Conservation (phyloP, 2,888 invertebrate species). For the Chirona hameri region DNA sequence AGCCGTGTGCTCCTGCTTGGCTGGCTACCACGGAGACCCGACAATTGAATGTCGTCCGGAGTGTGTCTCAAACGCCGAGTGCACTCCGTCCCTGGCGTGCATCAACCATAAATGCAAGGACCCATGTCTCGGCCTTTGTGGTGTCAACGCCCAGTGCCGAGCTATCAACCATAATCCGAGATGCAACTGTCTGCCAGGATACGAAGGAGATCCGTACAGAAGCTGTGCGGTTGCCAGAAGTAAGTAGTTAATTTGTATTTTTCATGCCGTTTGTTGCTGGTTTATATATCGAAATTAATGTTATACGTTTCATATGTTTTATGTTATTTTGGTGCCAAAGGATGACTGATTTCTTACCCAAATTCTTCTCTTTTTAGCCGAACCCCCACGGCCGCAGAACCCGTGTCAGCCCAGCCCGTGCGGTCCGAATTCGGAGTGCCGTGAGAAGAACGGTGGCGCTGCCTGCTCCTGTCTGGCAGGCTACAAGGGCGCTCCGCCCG, state of each 20-base stretch:
- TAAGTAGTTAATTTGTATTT: neutral
- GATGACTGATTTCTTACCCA: no score
- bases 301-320: no score
- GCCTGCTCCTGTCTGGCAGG: slow-evolving; percentile 73
- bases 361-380: neutral
- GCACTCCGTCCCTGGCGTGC: slow-evolving; percentile 68
- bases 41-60: slow-evolving; percentile 73
- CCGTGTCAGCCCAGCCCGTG: slow-evolving; percentile 36
- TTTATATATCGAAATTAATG: no score
- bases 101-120: slow-evolving; percentile 43
- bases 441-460: slow-evolving; percentile 66
- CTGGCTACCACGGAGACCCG: slow-evolving; percentile 73
- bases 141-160: slow-evolving; percentile 70
- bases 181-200: slow-evolving; percentile 61
- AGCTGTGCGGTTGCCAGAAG: slow-evolving; percentile 52
- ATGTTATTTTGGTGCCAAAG: no score
- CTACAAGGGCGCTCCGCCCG: slow-evolving; percentile 71
- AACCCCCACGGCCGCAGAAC: neutral
- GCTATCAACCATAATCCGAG: slow-evolving; percentile 72
- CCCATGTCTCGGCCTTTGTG: slow-evolving; percentile 53
- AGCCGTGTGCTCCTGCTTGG: slow-evolving; percentile 68
- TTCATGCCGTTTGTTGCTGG: no score
- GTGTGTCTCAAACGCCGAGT: slow-evolving; percentile 76
- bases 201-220: slow-evolving; percentile 55
- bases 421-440: slow-evolving; percentile 66